Conservation (phyloP, 35 echinoderm and acorn worm genomes). For the Apostichopus californicus region DNA sequence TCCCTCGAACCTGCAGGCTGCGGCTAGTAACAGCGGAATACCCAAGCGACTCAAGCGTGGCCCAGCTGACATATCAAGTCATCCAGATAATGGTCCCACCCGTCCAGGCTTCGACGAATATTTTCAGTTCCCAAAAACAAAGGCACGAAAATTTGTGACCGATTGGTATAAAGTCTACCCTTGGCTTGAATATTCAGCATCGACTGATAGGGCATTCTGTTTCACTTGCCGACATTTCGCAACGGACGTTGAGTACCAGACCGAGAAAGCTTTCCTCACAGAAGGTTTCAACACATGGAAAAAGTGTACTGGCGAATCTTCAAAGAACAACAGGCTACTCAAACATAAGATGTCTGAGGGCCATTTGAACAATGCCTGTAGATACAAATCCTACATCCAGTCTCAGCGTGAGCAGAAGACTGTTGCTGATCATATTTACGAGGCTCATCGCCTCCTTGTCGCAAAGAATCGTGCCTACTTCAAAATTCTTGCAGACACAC, state of each 20-base stretch:
- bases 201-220: constrained; percentile 40
- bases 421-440: constrained; percentile 26
- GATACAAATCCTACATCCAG: constrained; percentile 28
- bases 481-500: constrained; percentile 34
- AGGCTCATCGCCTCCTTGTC: constrained; percentile 28
- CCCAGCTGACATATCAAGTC: constrained; percentile 30
- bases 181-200: constrained; percentile 49
- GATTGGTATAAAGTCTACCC: constrained; percentile 51
- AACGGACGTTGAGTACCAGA: constrained; percentile 8
- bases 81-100: constrained; percentile 47
- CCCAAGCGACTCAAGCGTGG: constrained; percentile 22
- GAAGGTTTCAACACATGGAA: constrained; percentile 50
- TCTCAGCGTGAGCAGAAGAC: constrained; percentile 28
- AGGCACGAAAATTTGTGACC: constrained; percentile 39
- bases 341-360: constrained; percentile 49
- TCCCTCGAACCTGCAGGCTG: background rate
- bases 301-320: constrained; percentile 26
- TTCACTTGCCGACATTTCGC: constrained; percentile 38
- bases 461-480: constrained; percentile 32
- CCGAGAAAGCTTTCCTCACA: constrained; percentile 9
- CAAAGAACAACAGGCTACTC: constrained; percentile 38
- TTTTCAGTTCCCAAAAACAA: constrained; percentile 15
- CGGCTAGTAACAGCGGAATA: constrained; percentile 13
- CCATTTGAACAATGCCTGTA: constrained; percentile 40
- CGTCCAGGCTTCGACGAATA: constrained; percentile 1